Percentiles rank a stretch among this genome's conserved stretches.
These are phyloP conservation scores for Chaenocephalus aceratus DNA, from an alignment of 2,113 vertebrate species.

Conservation along the genomic window DNA sequence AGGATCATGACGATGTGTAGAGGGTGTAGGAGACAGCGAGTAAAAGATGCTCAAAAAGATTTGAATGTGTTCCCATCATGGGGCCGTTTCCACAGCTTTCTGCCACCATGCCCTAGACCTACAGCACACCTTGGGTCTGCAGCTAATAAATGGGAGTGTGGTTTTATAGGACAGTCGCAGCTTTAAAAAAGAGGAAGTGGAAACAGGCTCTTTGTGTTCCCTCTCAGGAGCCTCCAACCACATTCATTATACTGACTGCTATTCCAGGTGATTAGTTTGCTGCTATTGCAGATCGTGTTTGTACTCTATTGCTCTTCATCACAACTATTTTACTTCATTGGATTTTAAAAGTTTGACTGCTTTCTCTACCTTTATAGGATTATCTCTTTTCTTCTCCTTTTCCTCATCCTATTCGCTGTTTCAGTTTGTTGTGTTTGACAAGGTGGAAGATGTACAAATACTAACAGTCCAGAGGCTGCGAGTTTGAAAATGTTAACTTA, in stretches of 20 bases:
- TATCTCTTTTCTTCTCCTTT: slow-evolving; percentile 54
- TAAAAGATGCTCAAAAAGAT: slow-evolving; percentile 28
- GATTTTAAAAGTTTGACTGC: slow-evolving; percentile 36
- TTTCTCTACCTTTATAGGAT: slow-evolving; percentile 35
- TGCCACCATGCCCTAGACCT: slow-evolving; percentile 22
- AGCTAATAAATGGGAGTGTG: slow-evolving; percentile 48
- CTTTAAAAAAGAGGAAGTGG: slow-evolving; percentile 34
- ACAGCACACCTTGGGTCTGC: slow-evolving; percentile 51
- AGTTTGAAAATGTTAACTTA: not conserved
- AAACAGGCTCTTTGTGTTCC: slow-evolving; percentile 56
- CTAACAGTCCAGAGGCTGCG: not conserved
- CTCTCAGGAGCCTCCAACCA: slow-evolving; percentile 51
- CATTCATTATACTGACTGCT: slow-evolving; percentile 59
- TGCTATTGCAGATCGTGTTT: slow-evolving; percentile 25
- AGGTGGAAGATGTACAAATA: not conserved
- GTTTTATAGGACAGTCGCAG: slow-evolving; percentile 51
- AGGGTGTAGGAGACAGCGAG: not conserved
- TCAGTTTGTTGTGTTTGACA: slow-evolving; percentile 47
- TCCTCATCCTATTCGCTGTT: slow-evolving; percentile 50
- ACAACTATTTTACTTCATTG: slow-evolving; percentile 38
- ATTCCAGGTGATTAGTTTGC: slow-evolving; percentile 45
- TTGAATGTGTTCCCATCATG: not conserved
- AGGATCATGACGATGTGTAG: slow-evolving; percentile 8
- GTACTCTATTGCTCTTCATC: slow-evolving; percentile 44
- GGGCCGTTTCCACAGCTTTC: not conserved